Percentiles rank a stretch among this genome's conserved stretches.
phyloP scores from a whole-genome alignment of 2,888 invertebrate genomes.

The Dicranocentrus wangi region DNA sequence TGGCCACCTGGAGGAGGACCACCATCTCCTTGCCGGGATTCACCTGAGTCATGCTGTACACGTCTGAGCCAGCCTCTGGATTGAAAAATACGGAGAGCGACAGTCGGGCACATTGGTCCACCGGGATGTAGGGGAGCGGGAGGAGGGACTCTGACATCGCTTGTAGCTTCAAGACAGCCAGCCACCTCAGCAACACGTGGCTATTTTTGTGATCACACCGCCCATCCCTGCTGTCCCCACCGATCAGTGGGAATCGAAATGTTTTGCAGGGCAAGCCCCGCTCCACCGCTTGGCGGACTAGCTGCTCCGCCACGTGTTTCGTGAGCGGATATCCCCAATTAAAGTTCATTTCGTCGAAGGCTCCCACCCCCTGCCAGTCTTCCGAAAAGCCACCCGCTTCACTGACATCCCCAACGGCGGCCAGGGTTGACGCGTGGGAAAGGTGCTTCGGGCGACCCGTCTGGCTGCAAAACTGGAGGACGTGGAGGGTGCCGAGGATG shows the following conservation, averaged over 20 bases:
- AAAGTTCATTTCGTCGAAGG: not conserved
- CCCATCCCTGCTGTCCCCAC: conserved; percentile 21
- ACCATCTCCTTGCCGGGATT: conserved; percentile 17
- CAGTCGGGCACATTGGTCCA: conserved; percentile 29
- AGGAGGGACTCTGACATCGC: not conserved
- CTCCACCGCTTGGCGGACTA: conserved; percentile 15
- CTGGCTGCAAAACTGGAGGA: no score
- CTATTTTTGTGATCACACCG: not conserved
- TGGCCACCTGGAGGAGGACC: conserved; percentile 25
- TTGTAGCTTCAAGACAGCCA: conserved; percentile 28
- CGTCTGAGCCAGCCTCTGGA: conserved; percentile 22
- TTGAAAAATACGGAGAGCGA: conserved; percentile 27
- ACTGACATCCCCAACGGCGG: not conserved
- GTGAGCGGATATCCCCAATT: conserved; percentile 2
- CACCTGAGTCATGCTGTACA: conserved; percentile 35
- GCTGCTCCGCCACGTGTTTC: conserved; percentile 24
- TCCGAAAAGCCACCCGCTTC: not conserved
- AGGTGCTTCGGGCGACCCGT: no score
- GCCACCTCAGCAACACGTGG: conserved; percentile 9
- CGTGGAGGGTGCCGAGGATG: not conserved
- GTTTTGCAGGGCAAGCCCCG: conserved; percentile 40
- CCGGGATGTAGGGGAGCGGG: conserved; percentile 10
- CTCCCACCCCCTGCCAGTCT: not conserved
- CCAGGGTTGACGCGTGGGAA: not conserved
- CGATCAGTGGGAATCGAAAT: conserved; percentile 36